Evolutionary conservation across 2,888 invertebrate genomes (phyloP).

Genomic region (Tyria jacobaeae): DNA sequence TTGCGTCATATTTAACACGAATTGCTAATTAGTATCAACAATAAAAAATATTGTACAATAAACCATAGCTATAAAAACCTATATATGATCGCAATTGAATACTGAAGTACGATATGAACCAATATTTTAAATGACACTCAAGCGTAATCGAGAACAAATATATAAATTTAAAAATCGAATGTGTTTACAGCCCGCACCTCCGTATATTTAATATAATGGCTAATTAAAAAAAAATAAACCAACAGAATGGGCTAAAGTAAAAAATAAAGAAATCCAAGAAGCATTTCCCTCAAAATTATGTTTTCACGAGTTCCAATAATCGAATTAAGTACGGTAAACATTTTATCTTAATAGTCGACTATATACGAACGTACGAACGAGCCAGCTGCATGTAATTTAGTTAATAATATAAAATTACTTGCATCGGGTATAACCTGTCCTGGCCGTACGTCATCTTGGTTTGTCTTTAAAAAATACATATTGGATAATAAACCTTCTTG

Average conservation of each 20-base stretch:
- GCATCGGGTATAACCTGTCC: constrained; percentile 66
- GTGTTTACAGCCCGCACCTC: constrained; percentile 17
- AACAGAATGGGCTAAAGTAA: constrained; percentile 31
- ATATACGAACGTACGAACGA: constrained; percentile 56
- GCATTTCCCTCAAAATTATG: constrained; percentile 43
- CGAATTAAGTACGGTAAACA: constrained; percentile 80
- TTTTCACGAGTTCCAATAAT: constrained; percentile 69
- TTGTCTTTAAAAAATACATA: constrained; percentile 40
- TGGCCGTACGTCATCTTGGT: constrained; percentile 48
- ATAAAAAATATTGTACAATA: constrained; percentile 21
- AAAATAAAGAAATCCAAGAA: constrained; percentile 29
- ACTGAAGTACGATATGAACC: constrained; percentile 14
- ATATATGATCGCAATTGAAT: constrained; percentile 11
- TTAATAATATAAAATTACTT: constrained; percentile 80
- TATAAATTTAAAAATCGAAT: constrained; percentile 43
- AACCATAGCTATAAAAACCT: constrained; percentile 31
- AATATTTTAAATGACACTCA: constrained; percentile 27
- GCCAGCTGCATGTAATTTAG: constrained; percentile 75
- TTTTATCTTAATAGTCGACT: constrained; percentile 71
- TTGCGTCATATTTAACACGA: constrained; percentile 22
- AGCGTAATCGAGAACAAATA: constrained; percentile 37
- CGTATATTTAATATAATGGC: constrained; percentile 33
- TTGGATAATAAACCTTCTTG: constrained; percentile 33
- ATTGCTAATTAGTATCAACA: constrained; percentile 7
- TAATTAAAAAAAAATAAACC: constrained; percentile 45